Conservation (phyloP, 92 coral and sea anemone genomes). For the Phenganax stokvisi region DNA sequence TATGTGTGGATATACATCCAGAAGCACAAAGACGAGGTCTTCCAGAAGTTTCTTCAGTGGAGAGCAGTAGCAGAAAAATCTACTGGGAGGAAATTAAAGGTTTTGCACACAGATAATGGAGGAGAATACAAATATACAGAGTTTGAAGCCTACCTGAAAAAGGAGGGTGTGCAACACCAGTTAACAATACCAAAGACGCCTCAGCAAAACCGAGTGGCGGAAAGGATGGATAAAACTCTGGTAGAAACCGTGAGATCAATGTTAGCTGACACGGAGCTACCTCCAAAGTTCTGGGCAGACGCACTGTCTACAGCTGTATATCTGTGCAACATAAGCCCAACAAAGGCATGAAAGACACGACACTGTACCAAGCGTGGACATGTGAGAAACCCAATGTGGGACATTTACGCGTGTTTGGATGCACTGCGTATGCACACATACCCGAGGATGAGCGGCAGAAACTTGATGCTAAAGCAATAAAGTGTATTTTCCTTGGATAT, state of each 20-base stretch:
- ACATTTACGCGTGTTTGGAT: slow-evolving; percentile 46
- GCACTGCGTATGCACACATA: slow-evolving; percentile 45
- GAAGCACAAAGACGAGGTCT: slow-evolving; percentile 48
- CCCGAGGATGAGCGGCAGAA: slow-evolving; percentile 51
- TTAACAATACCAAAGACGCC: slow-evolving; percentile 52
- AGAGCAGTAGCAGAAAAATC: slow-evolving; percentile 49
- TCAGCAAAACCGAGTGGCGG: slow-evolving; percentile 58
- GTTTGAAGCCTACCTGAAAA: slow-evolving; percentile 38
- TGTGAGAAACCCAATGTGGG: slow-evolving; percentile 47
- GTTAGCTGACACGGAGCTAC: slow-evolving; percentile 48
- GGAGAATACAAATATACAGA: slow-evolving; percentile 41
- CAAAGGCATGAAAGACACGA: slow-evolving; percentile 38
- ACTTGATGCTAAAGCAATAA: slow-evolving; percentile 46
- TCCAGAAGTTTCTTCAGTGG: slow-evolving; percentile 45
- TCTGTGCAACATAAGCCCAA: slow-evolving; percentile 55
- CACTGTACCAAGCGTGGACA: slow-evolving; percentile 55
- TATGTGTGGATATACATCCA: slow-evolving; percentile 44
- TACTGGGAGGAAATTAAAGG: slow-evolving; percentile 37
- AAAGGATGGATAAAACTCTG: slow-evolving; percentile 52
- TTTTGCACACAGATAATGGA: slow-evolving; percentile 45
- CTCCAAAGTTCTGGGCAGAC: slow-evolving; percentile 55
- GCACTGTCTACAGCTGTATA: slow-evolving; percentile 55
- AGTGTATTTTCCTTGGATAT: slow-evolving; percentile 34
- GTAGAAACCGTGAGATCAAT: slow-evolving; percentile 45
- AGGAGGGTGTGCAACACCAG: slow-evolving; percentile 47